A percentile compares a stretch with the other conserved stretches of the same genome.
phyloP scores from a whole-genome alignment of 2,113 vertebrate species.

The Platichthys flesus region DNA sequence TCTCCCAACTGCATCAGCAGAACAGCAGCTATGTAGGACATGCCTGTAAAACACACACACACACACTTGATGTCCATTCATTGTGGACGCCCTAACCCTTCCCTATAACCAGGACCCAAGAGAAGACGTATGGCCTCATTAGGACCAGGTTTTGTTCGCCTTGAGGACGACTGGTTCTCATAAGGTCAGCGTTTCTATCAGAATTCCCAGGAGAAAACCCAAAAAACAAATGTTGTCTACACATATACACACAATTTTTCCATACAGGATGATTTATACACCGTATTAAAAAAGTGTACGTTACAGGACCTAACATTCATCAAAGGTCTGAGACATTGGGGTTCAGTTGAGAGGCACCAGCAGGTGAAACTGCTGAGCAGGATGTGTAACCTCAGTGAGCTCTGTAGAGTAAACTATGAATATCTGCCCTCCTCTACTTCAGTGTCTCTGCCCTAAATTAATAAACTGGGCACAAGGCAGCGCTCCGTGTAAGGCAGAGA shows the following conservation, averaged over 20 bases:
- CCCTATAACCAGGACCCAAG: background rate
- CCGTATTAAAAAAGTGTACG: background rate
- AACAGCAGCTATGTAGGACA: slow-evolving; percentile 83
- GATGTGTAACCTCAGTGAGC: background rate
- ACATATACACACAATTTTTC: background rate
- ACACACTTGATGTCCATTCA: background rate
- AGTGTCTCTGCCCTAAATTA: background rate
- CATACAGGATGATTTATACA: background rate
- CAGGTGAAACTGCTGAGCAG: background rate
- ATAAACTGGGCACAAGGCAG: background rate
- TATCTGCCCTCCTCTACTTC: background rate
- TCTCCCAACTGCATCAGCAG: slow-evolving; percentile 82
- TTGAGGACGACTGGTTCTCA: background rate
- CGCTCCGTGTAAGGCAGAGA: background rate
- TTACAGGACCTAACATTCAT: no score
- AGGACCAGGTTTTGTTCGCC: background rate
- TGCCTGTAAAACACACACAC: slow-evolving; percentile 65
- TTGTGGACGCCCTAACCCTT: background rate
- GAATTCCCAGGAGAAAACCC: background rate
- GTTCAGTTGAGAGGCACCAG: background rate
- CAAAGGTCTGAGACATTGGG: no score
- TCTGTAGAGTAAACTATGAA: background rate
- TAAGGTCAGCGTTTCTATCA: background rate
- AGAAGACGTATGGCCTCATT: background rate
- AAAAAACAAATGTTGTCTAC: no score